Base-by-base conservation (phyloP, 2,113 vertebrate species). In the Tachysurus vachellii region DNA sequence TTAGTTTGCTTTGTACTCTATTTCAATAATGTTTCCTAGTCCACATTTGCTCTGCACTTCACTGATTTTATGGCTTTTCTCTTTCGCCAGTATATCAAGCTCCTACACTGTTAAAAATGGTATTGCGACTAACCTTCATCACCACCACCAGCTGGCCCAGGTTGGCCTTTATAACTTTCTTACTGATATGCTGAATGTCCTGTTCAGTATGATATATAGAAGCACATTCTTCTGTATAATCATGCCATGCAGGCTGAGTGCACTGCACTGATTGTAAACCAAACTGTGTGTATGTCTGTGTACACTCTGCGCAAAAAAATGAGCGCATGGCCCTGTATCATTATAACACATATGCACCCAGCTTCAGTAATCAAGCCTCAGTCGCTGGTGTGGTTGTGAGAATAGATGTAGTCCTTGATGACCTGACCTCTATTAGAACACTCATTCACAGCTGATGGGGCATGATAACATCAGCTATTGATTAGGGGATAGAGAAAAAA, bases 381-480 rank as follows among this genome's bases (percentile, higher is more conserved):
- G 85, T 90, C 47, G 50, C 36, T 82, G 82, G 62, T 59, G 42
- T 61, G 85, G 82, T 57, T 85, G 70, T 14, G 53, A 87, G 28
- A 87, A 85, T 56, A 88, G 82, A 90, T 90, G 85, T 85, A 90
- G 70, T 90, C 70, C 81, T 85, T 62, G 0, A 61, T 85, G 82
- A 86, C 89, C 71, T 88, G 85, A 90, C 87, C 89, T 90, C 87
- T 59, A 87, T 88, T 87, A 87, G 50, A 76, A 85, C 87, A 88
- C 61, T 85, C 84, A 88, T 90, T 88, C 87, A 85, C 85, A 88
- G 71, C 77, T 87, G 87, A 90, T 88, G 87, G 84, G 87, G 77
- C 26, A 53, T 87, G 89, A 90, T 90, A 90, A 88, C 85, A 90
- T 88, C 87, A 88, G 71, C 79, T 79, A 90, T 90, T 62, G 87